Evolutionary conservation across 2,888 invertebrate species (phyloP).

Genomic region (Minunthozetes semirufus): DNA sequence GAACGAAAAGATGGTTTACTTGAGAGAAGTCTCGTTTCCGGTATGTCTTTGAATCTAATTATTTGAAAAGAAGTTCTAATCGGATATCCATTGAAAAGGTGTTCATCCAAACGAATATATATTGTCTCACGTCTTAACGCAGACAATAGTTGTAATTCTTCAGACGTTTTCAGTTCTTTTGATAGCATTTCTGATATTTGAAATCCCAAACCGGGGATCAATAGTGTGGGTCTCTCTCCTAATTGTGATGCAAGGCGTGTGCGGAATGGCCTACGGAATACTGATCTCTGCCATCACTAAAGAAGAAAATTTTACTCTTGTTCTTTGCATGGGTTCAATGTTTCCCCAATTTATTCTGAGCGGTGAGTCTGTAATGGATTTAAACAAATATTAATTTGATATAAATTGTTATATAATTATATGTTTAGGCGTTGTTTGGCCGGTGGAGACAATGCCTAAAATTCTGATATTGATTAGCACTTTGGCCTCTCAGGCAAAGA

Average conservation of each 20-base stretch:
- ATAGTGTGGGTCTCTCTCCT: conserved; percentile 72
- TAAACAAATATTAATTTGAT: too few relatives aligned
- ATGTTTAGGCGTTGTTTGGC: conserved; percentile 77
- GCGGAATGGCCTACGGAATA: conserved; percentile 94
- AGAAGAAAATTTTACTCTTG: conserved; percentile 59
- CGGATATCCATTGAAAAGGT: conserved; percentile 46
- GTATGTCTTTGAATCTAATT: too few relatives aligned
- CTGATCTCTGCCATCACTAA: conserved; percentile 71
- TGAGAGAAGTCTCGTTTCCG: conserved; percentile 87
- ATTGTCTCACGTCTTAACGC: conserved; percentile 84
- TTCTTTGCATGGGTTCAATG: conserved; percentile 64
- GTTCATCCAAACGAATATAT: conserved; percentile 84
- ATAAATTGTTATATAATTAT: too few relatives aligned
- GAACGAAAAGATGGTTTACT: conserved; percentile 82
- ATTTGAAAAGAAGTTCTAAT: too few relatives aligned
- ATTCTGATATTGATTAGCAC: conserved; percentile 59
- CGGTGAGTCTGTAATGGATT: too few relatives aligned
- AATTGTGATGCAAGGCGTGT: conserved; percentile 80
- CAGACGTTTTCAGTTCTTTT: conserved; percentile 73
- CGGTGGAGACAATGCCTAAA: conserved; percentile 83
- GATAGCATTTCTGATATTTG: conserved; percentile 83
- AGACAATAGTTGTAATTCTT: conserved; percentile 89
- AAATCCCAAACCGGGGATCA: conserved; percentile 80
- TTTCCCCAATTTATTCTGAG: conserved; percentile 51
- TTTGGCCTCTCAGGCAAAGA: conserved; percentile 68